Base-by-base conservation (phyloP, 2,113 vertebrate genomes). In the Erythrocercus mccallii region DNA sequence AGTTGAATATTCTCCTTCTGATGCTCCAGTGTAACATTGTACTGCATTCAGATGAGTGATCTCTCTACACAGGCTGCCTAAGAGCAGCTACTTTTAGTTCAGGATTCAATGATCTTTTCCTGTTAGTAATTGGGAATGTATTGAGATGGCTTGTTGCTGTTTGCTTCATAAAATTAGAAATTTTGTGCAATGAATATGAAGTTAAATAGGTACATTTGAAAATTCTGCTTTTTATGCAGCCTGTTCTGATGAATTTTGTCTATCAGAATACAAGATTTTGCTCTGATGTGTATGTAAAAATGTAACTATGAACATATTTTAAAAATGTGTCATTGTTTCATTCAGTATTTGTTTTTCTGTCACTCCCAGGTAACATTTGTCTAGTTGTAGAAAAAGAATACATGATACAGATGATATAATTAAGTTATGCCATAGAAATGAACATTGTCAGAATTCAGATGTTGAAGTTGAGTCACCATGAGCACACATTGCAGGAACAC, bases 141-240 rank as follows among this genome's bases (percentile, higher is more conserved):
- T 95, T 65, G 81, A 60, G 54, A 68, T 94, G 56, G 35, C 27
- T 93, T 88, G 51, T 65, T 83, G 61, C 60, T 82, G 30, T 91
- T 97, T 74, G n/a, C 87, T 94, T 60, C 79, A 51, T 79, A 42
- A 83, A 91, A 88, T 33, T 84, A 38, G 80, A 66, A 88, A 74
- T 69, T 51, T 47, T 64, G 72, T 78, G 62, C 50, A 38, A n/a
- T 14, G 20, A 72, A 20, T 81, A 44, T 74, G 84, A 81, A 13
- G 90, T 94, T 76, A 22, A 81, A 47, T 86, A 94, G 62, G 37
- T 90, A 86, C 83, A 66, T 86, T 88, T 80, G n/a, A 44, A 95
- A 90, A 90, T 87, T 90, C 85, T 89, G 58, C 23, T 94, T 64
- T 90, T 93, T 62, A 54, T 69, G 21, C 35, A 74, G 12, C 56